These are phyloP conservation scores for Grammomys dolichurus DNA, from an alignment of 2,113 vertebrate genomes.

Conservation along the genomic window DNA sequence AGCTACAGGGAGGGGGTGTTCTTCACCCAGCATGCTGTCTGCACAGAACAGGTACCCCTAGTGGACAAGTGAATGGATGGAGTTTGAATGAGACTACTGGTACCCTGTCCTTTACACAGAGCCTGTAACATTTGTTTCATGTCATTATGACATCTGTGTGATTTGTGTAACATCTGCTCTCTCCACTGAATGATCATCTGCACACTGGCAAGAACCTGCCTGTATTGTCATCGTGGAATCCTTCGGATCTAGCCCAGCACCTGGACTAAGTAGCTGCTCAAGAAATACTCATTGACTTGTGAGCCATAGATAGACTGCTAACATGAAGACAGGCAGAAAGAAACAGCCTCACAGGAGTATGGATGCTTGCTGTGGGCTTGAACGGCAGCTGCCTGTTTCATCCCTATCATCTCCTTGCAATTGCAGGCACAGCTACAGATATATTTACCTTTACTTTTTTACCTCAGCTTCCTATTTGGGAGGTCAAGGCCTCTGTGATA, in stretches of 20 bases:
- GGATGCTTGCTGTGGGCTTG: not conserved
- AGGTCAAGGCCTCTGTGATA: not conserved
- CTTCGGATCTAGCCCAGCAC: not conserved
- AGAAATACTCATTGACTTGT: not conserved
- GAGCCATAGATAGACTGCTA: not conserved
- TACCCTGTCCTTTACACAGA: not conserved
- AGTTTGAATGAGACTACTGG: not conserved
- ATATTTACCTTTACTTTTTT: not conserved
- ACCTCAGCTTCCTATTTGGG: not conserved
- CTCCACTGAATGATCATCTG: not conserved
- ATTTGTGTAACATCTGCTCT: not conserved
- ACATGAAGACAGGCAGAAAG: not conserved
- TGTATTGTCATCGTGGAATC: not conserved
- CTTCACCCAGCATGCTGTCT: not conserved
- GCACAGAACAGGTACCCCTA: not conserved
- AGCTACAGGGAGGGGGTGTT: not conserved
- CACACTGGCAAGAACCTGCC: not conserved
- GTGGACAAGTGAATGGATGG: not conserved
- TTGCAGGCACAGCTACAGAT: not conserved
- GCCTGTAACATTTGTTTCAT: not conserved
- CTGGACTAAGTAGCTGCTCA: not conserved
- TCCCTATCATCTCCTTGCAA: not conserved
- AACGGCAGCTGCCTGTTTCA: not conserved
- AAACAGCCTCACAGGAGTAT: not conserved
- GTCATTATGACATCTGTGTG: not conserved